These are phyloP conservation scores for Perccottus glenii DNA, from an alignment of 2,113 vertebrate genomes.

Conservation along the genomic window DNA sequence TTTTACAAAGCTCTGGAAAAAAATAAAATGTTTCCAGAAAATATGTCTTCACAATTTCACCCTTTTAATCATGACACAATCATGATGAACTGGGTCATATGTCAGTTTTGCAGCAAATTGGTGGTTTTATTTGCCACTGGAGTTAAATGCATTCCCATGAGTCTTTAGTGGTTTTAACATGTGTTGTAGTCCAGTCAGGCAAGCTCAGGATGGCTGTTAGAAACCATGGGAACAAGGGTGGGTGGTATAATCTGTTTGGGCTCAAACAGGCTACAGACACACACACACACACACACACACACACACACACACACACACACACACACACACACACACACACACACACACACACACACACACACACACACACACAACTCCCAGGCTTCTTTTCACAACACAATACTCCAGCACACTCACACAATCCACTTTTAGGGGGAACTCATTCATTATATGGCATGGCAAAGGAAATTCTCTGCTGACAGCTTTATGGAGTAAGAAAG, in stretches of 20 bases:
- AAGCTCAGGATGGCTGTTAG: conserved; percentile 56
- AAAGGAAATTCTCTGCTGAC: conserved; percentile 71
- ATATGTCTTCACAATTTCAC: too few species aligned
- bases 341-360: conserved; percentile 10
- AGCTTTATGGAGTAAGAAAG: conserved; percentile 74
- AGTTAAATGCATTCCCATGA: conserved; percentile 52
- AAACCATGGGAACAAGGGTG: conserved; percentile 67
- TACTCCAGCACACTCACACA: conserved; percentile 10
- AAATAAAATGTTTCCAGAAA: too few species aligned
- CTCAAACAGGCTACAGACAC: conserved; percentile 25
- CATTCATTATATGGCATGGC: conserved; percentile 69
- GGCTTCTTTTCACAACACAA: not conserved
- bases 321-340: conserved; percentile 12
- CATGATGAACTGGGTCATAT: conserved; percentile 21
- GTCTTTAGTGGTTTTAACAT: conserved; percentile 53
- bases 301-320: conserved; percentile 1
- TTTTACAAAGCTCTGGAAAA: too few species aligned
- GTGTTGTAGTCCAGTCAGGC: conserved; percentile 50
- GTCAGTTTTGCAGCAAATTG: conserved; percentile 42
- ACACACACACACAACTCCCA: conserved; percentile 2
- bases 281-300: conserved; percentile 9
- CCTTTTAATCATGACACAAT: not conserved
- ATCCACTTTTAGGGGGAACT: conserved; percentile 50
- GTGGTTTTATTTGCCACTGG: conserved; percentile 39
- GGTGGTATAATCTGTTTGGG: conserved; percentile 45